These are phyloP conservation scores for Trididemnum nubilum DNA, from an alignment of 23 tunicate species.

Conservation along the genomic window DNA sequence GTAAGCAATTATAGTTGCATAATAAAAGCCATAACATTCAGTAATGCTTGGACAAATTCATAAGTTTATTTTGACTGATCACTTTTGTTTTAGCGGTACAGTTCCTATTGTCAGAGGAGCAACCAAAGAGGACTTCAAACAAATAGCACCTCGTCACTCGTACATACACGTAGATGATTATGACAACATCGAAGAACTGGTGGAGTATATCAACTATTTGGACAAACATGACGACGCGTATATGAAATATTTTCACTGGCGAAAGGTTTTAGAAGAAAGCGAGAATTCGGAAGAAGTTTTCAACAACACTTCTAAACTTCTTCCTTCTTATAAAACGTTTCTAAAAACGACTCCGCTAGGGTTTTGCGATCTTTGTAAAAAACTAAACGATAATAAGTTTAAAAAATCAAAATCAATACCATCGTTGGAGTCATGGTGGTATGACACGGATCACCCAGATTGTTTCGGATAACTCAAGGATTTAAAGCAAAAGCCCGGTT, in stretches of 20 bases:
- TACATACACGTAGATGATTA: slow-evolving; percentile 44
- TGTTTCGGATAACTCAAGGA: slow-evolving; percentile 7
- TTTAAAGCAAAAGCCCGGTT: too few species aligned
- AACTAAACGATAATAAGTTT: neutral
- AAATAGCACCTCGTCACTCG: slow-evolving; percentile 34
- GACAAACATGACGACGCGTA: slow-evolving; percentile 60
- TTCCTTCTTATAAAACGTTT: neutral
- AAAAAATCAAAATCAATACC: neutral
- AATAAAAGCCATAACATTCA: too few species aligned
- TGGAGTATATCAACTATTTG: too few species aligned
- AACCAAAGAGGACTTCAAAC: too few species aligned
- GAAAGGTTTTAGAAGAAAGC: neutral
- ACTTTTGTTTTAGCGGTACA: too few species aligned
- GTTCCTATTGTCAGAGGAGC: too few species aligned
- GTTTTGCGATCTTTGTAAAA: neutral
- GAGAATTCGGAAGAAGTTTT: too few species aligned
- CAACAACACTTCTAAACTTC: neutral
- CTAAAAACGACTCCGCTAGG: neutral
- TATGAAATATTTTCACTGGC: slow-evolving; percentile 36
- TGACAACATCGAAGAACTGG: too few species aligned
- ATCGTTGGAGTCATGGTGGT: slow-evolving; percentile 29
- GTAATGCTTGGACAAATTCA: too few species aligned
- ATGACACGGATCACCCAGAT: slow-evolving; percentile 10
- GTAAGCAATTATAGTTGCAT: too few species aligned
- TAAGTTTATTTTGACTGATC: too few species aligned